A percentile compares a stretch with the other conserved stretches of the same genome.
Evolutionary conservation across 2,113 vertebrate species (phyloP).

Genomic region (Dipodomys ordii): DNA sequence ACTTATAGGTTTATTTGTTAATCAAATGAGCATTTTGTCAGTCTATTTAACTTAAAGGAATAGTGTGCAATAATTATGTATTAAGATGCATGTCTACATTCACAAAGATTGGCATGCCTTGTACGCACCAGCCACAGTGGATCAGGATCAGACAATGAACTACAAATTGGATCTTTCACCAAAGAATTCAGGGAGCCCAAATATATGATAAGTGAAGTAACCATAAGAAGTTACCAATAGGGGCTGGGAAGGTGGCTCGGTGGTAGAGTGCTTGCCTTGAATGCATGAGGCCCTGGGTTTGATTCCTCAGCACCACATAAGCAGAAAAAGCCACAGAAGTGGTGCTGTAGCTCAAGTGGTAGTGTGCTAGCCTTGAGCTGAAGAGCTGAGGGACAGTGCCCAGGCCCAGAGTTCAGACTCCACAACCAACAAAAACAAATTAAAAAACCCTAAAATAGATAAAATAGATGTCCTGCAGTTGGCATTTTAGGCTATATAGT

Average conservation of each 20-base stretch:
- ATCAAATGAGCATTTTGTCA: background rate
- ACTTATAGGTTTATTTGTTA: background rate
- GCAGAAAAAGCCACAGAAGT: too few species aligned
- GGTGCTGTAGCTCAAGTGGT: too few species aligned
- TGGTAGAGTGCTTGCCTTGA: too few species aligned
- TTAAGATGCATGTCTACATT: background rate
- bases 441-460: background rate
- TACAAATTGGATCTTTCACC: background rate
- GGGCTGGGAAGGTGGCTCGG: background rate
- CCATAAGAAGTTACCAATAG: background rate
- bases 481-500: background rate
- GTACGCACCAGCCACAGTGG: background rate
- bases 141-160: background rate
- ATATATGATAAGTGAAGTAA: background rate
- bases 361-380: too few species aligned
- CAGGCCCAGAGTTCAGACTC: too few species aligned
- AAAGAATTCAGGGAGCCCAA: background rate
- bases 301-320: too few species aligned
- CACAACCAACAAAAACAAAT: too few species aligned
- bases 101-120: background rate
- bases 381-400: too few species aligned
- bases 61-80: background rate
- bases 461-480: background rate
- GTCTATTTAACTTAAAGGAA: background rate
- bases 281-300: too few species aligned